A percentile compares a stretch with the other conserved stretches of the same genome.
Conservation (phyloP, 37 sponge, comb jelly and placozoan species). For the Beroe forskalii region DNA sequence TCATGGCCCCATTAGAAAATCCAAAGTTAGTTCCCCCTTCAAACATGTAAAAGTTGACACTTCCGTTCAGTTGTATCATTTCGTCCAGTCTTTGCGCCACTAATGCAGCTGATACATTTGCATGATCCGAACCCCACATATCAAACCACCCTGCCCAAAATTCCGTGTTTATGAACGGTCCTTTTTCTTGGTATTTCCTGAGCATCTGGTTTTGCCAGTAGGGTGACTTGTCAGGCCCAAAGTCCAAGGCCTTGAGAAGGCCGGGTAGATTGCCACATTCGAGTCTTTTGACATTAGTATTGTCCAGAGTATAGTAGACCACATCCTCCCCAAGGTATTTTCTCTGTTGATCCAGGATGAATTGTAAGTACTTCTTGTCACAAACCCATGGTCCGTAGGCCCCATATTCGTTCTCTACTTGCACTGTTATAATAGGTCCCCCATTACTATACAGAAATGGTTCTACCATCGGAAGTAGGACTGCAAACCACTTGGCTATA, state of each 20-base stretch:
- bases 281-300: neutral
- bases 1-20: conserved; percentile 58
- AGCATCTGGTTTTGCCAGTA: neutral
- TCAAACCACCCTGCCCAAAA: conserved; percentile 91
- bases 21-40: conserved; percentile 76
- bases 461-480: neutral
- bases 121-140: conserved; percentile 71
- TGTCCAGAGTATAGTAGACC: conserved; percentile 21
- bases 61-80: conserved; percentile 69
- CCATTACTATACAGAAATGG: conserved; percentile 55
- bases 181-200: conserved; percentile 68
- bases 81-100: conserved; percentile 12
- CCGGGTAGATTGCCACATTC: conserved; percentile 15
- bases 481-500: conserved; percentile 41
- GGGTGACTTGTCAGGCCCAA: conserved; percentile 14
- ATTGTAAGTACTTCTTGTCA: conserved; percentile 53
- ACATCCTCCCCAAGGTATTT: neutral
- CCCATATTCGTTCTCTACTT: conserved; percentile 67
- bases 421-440: conserved; percentile 65
- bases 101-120: neutral
- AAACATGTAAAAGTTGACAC: conserved; percentile 93
- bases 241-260: conserved; percentile 22
- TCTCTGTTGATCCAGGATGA: neutral
- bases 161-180: conserved; percentile 86
- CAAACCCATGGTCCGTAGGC: conserved; percentile 17